Conservation (phyloP, 2,888 invertebrate genomes). For the Mystacides longicornis region DNA sequence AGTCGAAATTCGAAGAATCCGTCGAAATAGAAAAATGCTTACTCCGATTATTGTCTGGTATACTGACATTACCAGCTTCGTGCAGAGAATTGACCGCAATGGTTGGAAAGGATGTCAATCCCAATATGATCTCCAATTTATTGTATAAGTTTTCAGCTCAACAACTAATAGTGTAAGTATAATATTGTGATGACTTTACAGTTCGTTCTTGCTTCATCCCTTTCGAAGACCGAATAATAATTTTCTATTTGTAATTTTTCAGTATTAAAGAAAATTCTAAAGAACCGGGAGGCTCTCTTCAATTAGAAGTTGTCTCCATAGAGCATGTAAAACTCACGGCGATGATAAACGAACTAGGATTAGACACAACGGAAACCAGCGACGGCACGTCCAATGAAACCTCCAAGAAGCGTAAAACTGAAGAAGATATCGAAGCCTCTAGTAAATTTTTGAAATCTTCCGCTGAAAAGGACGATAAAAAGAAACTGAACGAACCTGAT, state of each 20-base stretch:
- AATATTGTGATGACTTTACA: not conserved
- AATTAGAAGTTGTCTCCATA: constrained; percentile 45
- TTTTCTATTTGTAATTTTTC: constrained; percentile 13
- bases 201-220: no score
- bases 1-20: constrained; percentile 23
- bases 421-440: constrained; percentile 35
- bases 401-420: constrained; percentile 41
- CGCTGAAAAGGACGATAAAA: constrained; percentile 48
- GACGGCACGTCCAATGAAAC: constrained; percentile 23
- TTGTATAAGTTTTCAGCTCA: constrained; percentile 47
- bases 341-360: constrained; percentile 38
- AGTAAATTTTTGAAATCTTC: constrained; percentile 42
- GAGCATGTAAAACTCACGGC: constrained; percentile 53
- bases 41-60: constrained; percentile 43
- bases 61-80: constrained; percentile 43
- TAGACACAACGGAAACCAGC: constrained; percentile 16
- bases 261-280: constrained; percentile 38
- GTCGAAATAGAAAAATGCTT: constrained; percentile 36
- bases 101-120: constrained; percentile 39
- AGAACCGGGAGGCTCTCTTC: constrained; percentile 35
- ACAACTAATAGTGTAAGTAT: constrained; percentile 42
- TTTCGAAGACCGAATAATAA: not conserved
- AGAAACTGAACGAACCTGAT: constrained; percentile 57
- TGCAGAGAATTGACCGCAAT: constrained; percentile 42
- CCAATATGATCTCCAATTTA: constrained; percentile 41